Evolutionary conservation across 2,113 vertebrate genomes (phyloP).

Genomic region (Fulica atra): DNA sequence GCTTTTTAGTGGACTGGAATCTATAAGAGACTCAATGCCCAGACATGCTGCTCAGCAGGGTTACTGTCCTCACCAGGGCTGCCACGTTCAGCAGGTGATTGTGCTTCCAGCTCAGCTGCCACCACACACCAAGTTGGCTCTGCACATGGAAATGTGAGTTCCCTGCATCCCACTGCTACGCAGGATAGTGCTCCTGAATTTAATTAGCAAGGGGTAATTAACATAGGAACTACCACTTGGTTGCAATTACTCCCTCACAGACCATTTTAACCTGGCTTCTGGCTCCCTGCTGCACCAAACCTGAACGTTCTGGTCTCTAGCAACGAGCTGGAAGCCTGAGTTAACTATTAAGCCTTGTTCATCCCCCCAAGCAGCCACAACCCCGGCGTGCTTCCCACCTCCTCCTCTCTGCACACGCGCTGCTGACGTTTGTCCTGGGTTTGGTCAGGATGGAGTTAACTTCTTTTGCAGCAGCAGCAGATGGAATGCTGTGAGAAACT

Average conservation of each 20-base stretch:
- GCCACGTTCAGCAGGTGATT: not conserved
- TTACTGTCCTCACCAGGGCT: not conserved
- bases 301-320: not conserved
- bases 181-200: not conserved
- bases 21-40: not conserved
- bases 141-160: not conserved
- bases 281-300: not conserved
- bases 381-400: accelerated
- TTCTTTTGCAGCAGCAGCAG: no score
- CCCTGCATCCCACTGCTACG: not conserved
- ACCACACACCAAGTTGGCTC: not conserved
- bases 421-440: not conserved
- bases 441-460: no score
- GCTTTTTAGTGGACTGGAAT: not conserved
- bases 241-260: not conserved
- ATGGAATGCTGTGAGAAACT: no score
- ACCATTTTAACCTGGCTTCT: not conserved
- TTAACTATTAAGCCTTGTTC: not conserved
- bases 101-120: not conserved
- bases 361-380: not conserved
- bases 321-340: not conserved
- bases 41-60: not conserved
- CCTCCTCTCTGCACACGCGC: accelerated
- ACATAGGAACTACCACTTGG: not conserved
- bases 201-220: not conserved